phyloP scores from a whole-genome alignment of 2,797 vertebrate species.

The Trachurus trachurus region DNA sequence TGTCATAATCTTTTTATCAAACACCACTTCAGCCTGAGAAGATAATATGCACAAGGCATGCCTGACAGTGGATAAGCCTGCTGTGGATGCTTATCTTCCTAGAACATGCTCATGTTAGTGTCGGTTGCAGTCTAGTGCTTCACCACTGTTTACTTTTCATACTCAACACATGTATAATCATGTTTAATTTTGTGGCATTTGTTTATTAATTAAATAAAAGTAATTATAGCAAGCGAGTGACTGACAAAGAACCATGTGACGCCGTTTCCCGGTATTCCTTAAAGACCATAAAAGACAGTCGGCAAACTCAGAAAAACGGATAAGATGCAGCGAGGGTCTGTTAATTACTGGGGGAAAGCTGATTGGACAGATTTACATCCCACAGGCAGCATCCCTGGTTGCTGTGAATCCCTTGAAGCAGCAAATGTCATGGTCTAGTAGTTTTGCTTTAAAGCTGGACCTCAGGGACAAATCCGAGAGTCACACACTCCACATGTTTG shows the following conservation, averaged over 20 bases:
- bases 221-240: slow-evolving; percentile 29
- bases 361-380: slow-evolving; percentile 55
- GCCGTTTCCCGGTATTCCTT: slow-evolving; percentile 33
- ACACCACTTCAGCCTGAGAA: slow-evolving; percentile 39
- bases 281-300: slow-evolving; percentile 19
- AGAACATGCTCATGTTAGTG: slow-evolving; percentile 43
- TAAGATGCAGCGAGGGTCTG: slow-evolving; percentile 9
- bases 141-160: slow-evolving; percentile 5
- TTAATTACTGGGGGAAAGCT: slow-evolving; percentile 52
- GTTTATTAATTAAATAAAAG: slow-evolving; percentile 17
- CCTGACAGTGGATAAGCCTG: slow-evolving; percentile 29
- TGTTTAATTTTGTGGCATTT: slow-evolving; percentile 19
- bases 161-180: slow-evolving; percentile 5
- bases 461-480: slow-evolving; percentile 22
- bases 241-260: background rate
- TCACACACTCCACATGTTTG: background rate
- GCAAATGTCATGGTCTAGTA: slow-evolving; percentile 48
- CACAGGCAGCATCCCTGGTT: slow-evolving; percentile 27
- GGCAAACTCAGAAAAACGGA: background rate
- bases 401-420: slow-evolving; percentile 50
- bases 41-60: slow-evolving; percentile 14
- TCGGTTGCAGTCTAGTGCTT: slow-evolving; percentile 20
- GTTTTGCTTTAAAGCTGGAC: slow-evolving; percentile 31
- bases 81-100: slow-evolving; percentile 47
- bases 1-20: slow-evolving; percentile 37